These are phyloP conservation scores for Griposia aprilina DNA, from an alignment of 2,888 invertebrate species.

Conservation along the genomic window DNA sequence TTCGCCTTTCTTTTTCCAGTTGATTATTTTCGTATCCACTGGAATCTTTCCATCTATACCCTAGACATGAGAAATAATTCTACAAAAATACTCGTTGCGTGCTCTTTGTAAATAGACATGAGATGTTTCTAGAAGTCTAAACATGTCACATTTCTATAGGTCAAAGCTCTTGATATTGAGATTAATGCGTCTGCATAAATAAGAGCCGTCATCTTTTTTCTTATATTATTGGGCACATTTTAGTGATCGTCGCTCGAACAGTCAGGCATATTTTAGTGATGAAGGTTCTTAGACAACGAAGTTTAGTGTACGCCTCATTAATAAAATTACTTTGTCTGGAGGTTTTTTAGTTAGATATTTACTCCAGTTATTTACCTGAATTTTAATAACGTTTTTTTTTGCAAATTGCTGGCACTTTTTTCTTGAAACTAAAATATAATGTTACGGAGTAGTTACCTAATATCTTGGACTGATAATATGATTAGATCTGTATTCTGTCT, in stretches of 20 bases:
- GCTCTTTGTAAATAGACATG: conserved; percentile 19
- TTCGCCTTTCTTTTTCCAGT: conserved; percentile 32
- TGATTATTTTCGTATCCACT: conserved; percentile 45
- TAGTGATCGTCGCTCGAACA: not conserved
- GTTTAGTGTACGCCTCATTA: not conserved
- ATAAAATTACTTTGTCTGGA: conserved; percentile 14
- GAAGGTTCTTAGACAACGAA: not conserved
- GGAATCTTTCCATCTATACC: conserved; percentile 11
- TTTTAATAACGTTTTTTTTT: conserved; percentile 7
- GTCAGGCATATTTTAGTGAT: not conserved
- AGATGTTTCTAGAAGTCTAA: conserved; percentile 36
- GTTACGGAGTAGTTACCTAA: not conserved
- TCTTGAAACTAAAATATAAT: not conserved
- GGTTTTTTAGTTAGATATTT: conserved; percentile 3
- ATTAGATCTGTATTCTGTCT: conserved; percentile 13
- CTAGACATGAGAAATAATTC: conserved; percentile 20
- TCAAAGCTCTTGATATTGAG: conserved; percentile 28
- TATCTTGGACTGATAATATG: not conserved
- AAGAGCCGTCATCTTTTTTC: conserved; percentile 18
- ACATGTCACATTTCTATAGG: conserved; percentile 27
- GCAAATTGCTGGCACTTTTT: not conserved
- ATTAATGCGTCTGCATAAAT: conserved; percentile 22
- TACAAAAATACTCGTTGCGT: conserved; percentile 22
- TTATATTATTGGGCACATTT: conserved; percentile 3
- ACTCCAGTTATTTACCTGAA: conserved; percentile 16